These are phyloP conservation scores for Loxodonta africana DNA, from an alignment of 2,113 vertebrate species.

Conservation along the genomic window DNA sequence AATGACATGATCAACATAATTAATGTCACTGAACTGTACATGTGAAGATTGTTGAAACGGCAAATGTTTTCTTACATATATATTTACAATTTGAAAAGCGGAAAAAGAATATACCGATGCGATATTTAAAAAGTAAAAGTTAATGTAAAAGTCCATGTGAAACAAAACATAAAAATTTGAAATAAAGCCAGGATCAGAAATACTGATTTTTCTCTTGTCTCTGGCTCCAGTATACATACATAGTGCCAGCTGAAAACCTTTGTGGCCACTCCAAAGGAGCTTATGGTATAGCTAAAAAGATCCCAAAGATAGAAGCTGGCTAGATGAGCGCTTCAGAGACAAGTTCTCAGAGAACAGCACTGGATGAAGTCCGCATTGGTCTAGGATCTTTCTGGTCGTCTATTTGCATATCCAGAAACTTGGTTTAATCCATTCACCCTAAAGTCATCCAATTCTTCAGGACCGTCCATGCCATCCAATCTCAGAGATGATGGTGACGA, in stretches of 20 bases:
- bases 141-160: not conserved
- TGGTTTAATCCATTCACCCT: not conserved
- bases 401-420: not conserved
- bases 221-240: not conserved
- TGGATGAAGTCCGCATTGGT: rapidly evolving
- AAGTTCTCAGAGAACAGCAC: rapidly evolving
- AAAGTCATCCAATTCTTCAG: not conserved
- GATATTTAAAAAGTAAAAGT: not conserved
- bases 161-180: not conserved
- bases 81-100: not conserved
- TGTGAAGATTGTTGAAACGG: not conserved
- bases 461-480: not conserved
- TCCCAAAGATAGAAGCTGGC: too few species aligned
- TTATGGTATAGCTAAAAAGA: too few species aligned
- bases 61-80: not conserved
- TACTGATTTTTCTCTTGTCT: not conserved
- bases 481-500: not conserved
- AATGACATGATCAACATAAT: not conserved
- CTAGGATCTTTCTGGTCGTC: not conserved
- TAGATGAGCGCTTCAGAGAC: rapidly evolving
- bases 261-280: too few species aligned
- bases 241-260: too few species aligned
- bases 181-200: not conserved
- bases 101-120: not conserved
- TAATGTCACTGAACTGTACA: not conserved